phyloP scores from a whole-genome alignment of 1,140 invertebrate species.

The Prorops nasuta region DNA sequence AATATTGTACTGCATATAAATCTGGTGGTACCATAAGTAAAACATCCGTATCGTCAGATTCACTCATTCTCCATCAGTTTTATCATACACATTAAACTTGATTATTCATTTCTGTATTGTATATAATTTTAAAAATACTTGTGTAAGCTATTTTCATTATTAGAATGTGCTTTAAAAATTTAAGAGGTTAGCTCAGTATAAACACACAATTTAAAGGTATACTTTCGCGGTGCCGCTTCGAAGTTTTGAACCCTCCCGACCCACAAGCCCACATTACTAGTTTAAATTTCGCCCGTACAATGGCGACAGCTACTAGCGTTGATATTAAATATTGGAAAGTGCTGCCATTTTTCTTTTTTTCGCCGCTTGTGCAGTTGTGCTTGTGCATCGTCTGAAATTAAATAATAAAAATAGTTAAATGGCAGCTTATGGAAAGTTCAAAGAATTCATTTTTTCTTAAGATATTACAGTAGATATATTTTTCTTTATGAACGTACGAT shows the following conservation, averaged over 20 bases:
- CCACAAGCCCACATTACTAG: no score
- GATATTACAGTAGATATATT: no score
- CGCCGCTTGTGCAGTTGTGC: no score
- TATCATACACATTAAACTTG: slow-evolving; percentile 15
- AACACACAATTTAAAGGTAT: slow-evolving; percentile 10
- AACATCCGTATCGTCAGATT: slow-evolving; percentile 79
- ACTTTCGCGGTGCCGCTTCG: background rate
- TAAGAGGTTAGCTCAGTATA: slow-evolving; percentile 8
- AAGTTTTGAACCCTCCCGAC: background rate
- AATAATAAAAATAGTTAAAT: no score
- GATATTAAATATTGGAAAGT: no score
- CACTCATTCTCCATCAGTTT: slow-evolving; percentile 66
- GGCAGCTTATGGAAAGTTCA: no score
- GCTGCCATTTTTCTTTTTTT: no score
- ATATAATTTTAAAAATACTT: background rate
- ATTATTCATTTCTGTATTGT: slow-evolving; percentile 11
- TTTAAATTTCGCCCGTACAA: no score
- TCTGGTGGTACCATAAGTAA: slow-evolving; percentile 74
- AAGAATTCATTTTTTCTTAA: no score
- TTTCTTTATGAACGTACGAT: no score
- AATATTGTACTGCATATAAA: slow-evolving; percentile 62
- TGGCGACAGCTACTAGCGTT: no score
- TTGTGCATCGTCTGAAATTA: no score
- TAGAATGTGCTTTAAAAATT: slow-evolving; percentile 6
- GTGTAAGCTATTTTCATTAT: slow-evolving; percentile 11